Evolutionary conservation across 2,113 vertebrate species (phyloP).

Genomic region (Indicator maculatus): DNA sequence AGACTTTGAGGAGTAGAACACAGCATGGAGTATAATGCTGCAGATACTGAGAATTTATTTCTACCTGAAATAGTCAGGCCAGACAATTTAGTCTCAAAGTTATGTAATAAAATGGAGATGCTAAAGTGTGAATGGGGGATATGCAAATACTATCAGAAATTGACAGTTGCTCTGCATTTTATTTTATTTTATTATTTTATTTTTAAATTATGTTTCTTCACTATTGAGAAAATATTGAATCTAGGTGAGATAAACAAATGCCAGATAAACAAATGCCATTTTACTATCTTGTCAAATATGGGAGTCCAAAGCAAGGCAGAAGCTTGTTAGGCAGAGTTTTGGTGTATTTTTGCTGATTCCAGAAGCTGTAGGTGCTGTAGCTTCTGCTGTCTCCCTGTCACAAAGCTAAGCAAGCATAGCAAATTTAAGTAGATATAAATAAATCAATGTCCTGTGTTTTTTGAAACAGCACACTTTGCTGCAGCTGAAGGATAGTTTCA

Average conservation of each 20-base stretch:
- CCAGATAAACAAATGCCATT: not conserved
- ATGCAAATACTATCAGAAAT: not conserved
- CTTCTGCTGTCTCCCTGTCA: constrained; percentile 45
- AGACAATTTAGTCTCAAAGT: not conserved
- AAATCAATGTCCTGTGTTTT: constrained; percentile 43
- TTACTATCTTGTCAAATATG: not conserved
- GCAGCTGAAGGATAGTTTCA: constrained; percentile 45
- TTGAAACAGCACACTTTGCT: constrained; percentile 46
- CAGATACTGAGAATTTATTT: not conserved
- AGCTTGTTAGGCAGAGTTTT: constrained; percentile 24
- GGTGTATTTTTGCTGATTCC: constrained; percentile 39
- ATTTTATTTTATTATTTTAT: not conserved
- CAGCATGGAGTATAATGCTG: not conserved
- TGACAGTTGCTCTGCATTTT: not conserved
- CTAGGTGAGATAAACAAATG: not conserved
- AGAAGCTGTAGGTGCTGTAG: constrained; percentile 2
- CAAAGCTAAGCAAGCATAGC: constrained; percentile 46
- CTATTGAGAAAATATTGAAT: not conserved
- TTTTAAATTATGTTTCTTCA: not conserved
- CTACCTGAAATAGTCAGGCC: not conserved
- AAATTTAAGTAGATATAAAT: constrained; percentile 66
- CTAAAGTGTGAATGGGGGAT: not conserved
- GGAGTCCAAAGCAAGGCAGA: not conserved
- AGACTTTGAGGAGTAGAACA: not conserved
- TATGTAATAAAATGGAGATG: not conserved